phyloP scores from a whole-genome alignment of 1,140 invertebrate genomes.

The Ostrea denselamellosa region DNA sequence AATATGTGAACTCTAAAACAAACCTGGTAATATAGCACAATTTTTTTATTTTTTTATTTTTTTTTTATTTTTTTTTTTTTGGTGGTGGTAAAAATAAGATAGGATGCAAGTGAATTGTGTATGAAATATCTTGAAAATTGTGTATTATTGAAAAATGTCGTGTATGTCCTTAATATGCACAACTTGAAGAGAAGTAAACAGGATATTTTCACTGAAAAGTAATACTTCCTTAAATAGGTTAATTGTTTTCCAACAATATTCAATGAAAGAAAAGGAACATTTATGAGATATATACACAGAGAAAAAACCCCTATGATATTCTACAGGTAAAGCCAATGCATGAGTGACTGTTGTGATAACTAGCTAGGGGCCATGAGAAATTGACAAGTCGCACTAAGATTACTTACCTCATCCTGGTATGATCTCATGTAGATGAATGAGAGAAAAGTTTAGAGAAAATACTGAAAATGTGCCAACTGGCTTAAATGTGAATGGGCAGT shows the following conservation, averaged over 20 bases:
- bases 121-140: too few species aligned
- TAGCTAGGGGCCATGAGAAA: slow-evolving; percentile 17
- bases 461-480: not conserved
- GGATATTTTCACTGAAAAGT: not conserved
- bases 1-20: too few species aligned
- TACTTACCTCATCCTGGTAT: slow-evolving; percentile 7
- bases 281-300: not conserved
- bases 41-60: too few species aligned
- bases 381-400: slow-evolving; percentile 1
- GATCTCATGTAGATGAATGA: slow-evolving; percentile 30
- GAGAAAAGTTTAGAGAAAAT: not conserved
- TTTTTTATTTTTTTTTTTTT: too few species aligned
- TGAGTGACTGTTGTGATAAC: slow-evolving; percentile 19
- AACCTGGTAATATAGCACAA: too few species aligned
- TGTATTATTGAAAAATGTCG: too few species aligned
- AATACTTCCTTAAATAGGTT: slow-evolving; percentile 5
- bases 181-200: too few species aligned
- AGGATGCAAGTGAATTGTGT: too few species aligned
- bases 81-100: too few species aligned
- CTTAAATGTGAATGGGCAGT: not conserved
- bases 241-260: not conserved
- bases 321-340: not conserved
- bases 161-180: too few species aligned
- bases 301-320: not conserved
- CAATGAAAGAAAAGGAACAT: not conserved